Percentiles rank a stretch among this genome's conserved stretches.
Conservation (phyloP, 2,797 vertebrate genomes). For the Lutra lutra region DNA sequence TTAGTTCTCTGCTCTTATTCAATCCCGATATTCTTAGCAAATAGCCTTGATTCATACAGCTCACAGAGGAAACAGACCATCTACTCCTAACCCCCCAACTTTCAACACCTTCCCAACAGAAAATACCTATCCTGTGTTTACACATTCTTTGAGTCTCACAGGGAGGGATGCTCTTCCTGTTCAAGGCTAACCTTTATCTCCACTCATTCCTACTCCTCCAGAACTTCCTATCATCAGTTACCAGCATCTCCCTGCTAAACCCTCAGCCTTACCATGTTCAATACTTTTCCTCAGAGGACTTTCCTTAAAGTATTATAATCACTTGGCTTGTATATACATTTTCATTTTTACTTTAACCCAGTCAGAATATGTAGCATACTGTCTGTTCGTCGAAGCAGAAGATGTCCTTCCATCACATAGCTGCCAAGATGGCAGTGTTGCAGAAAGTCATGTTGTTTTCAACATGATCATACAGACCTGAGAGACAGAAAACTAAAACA, state of each 20-base stretch:
- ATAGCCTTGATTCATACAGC: background rate
- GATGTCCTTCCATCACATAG: conserved; percentile 70
- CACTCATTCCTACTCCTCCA: background rate
- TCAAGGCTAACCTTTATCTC: background rate
- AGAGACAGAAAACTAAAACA: conserved; percentile 57
- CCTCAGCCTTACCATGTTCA: conserved; percentile 33
- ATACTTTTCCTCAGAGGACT: conserved; percentile 76
- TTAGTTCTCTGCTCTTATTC: background rate
- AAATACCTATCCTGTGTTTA: background rate
- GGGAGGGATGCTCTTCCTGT: conserved; percentile 6
- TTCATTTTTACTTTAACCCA: conserved; percentile 66
- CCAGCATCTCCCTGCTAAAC: background rate
- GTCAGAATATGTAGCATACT: conserved; percentile 71
- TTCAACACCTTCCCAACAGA: background rate
- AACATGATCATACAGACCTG: conserved; percentile 77
- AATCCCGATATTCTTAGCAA: background rate
- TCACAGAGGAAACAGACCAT: background rate
- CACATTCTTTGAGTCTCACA: background rate
- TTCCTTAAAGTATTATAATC: conserved; percentile 55
- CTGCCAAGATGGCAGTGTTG: conserved; percentile 77
- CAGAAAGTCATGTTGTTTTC: conserved; percentile 77
- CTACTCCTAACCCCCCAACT: background rate
- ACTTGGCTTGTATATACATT: conserved; percentile 61
- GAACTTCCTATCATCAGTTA: background rate
- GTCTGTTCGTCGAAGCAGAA: conserved; percentile 78